Conservation (phyloP, 2,888 invertebrate species). For the Ariolimax columbianus region DNA sequence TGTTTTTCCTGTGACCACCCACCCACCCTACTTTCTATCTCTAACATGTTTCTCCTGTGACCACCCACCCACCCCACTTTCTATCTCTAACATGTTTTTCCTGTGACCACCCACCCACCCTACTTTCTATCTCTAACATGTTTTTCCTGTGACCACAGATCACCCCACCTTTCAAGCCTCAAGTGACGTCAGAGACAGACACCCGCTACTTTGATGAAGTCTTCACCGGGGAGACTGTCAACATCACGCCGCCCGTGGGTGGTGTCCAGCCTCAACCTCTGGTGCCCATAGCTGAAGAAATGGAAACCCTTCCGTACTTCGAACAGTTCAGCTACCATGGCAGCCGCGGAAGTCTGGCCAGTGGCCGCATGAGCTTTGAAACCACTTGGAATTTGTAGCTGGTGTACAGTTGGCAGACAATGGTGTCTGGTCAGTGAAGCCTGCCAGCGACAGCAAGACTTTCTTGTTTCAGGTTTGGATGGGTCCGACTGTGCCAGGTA, state of each 20-base stretch:
- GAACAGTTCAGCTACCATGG: slow-evolving; percentile 87
- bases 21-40: no score
- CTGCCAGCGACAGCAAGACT: no score
- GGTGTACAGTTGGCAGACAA: not conserved
- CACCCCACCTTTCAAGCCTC: slow-evolving; percentile 84
- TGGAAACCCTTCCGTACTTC: slow-evolving; percentile 82
- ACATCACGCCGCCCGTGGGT: slow-evolving; percentile 73
- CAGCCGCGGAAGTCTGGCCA: slow-evolving; percentile 73
- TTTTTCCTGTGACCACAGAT: slow-evolving; percentile 81
- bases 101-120: no score
- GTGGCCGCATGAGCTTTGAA: slow-evolving; percentile 71
- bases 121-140: not conserved
- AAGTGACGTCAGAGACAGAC: slow-evolving; percentile 95
- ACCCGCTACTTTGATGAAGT: slow-evolving; percentile 98
- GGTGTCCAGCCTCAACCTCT: slow-evolving; percentile 63
- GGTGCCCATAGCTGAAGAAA: slow-evolving; percentile 62
- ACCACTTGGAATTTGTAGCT: slow-evolving; percentile 65
- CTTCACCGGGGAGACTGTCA: slow-evolving; percentile 87
- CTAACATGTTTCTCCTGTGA: no score
- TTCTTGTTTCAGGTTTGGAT: no score
- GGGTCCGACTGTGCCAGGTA: no score
- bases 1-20: no score
- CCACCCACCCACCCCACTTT: no score
- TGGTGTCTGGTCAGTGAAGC: no score
- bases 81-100: no score